Conservation (phyloP, 2,797 vertebrate species). For the Chelon auratus region DNA sequence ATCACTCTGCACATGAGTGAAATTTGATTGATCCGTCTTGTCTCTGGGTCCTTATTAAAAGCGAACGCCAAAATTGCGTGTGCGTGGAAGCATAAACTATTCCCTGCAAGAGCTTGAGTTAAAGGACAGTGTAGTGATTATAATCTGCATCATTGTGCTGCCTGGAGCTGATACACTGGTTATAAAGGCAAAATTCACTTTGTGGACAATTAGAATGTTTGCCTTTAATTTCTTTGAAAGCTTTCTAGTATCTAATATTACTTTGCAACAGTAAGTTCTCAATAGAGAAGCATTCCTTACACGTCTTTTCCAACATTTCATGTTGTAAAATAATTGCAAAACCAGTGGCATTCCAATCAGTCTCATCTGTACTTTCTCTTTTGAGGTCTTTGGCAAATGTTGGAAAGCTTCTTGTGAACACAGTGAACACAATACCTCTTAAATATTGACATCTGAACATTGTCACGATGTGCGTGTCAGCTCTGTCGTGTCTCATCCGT, state of each 20-base stretch:
- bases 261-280: not conserved
- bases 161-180: constrained; percentile 30
- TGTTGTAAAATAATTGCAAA: not conserved
- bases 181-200: constrained; percentile 35
- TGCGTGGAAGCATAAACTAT: constrained; percentile 9
- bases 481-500: no score
- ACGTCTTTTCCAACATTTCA: not conserved
- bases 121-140: constrained; percentile 35
- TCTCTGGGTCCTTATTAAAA: constrained; percentile 16
- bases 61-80: not conserved
- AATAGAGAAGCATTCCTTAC: constrained; percentile 1
- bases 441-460: not conserved
- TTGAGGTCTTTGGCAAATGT: not conserved
- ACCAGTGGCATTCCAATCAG: not conserved
- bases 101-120: constrained; percentile 1
- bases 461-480: not conserved
- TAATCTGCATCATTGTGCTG: constrained; percentile 14
- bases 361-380: not conserved
- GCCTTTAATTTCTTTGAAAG: constrained; percentile 34
- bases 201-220: constrained; percentile 45
- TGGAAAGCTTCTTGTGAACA: no score
- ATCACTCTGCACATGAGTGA: constrained; percentile 10
- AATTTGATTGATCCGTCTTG: constrained; percentile 13
- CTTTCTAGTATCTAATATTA: not conserved
- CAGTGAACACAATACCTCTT: not conserved